These are phyloP conservation scores for Hydrozoanthus tunicans DNA, from an alignment of 64 coral and sea anemone species.

Conservation along the genomic window DNA sequence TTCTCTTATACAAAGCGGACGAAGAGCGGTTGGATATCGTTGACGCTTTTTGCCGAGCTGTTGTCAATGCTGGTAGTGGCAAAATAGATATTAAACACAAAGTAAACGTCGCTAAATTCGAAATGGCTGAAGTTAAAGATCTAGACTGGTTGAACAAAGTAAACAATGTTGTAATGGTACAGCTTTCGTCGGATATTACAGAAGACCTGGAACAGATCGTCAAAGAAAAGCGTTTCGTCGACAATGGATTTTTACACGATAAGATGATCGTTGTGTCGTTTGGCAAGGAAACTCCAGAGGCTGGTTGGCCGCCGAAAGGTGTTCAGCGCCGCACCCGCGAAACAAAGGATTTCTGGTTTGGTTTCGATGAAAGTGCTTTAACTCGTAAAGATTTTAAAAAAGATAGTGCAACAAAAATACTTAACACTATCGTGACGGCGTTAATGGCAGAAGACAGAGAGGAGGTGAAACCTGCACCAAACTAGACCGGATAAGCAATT, in stretches of 20 bases:
- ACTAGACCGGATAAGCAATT: neutral
- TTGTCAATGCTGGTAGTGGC: neutral
- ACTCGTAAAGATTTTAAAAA: constrained; percentile 33
- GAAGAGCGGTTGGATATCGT: constrained; percentile 30
- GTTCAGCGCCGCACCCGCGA: neutral
- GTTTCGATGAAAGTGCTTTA: constrained; percentile 25
- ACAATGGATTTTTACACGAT: constrained; percentile 5
- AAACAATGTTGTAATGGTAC: constrained; percentile 40
- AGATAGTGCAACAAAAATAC: constrained; percentile 10
- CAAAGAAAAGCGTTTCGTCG: neutral
- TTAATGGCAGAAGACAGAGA: constrained; percentile 17
- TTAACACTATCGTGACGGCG: constrained; percentile 42
- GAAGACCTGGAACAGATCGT: constrained; percentile 20
- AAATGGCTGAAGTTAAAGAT: constrained; percentile 6
- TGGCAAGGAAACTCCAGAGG: constrained; percentile 22
- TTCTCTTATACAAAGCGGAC: constrained; percentile 37
- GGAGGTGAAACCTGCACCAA: neutral
- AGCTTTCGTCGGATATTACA: constrained; percentile 10
- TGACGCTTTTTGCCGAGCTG: constrained; percentile 25
- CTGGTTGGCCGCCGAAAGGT: constrained; percentile 14
- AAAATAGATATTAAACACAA: constrained; percentile 34
- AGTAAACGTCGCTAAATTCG: constrained; percentile 23
- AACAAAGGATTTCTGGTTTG: constrained; percentile 50
- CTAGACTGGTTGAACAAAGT: constrained; percentile 49
- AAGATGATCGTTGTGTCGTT: constrained; percentile 19